Base-by-base conservation (phyloP, 23 tunicate species). In the Clavelina lepadiformis region DNA sequence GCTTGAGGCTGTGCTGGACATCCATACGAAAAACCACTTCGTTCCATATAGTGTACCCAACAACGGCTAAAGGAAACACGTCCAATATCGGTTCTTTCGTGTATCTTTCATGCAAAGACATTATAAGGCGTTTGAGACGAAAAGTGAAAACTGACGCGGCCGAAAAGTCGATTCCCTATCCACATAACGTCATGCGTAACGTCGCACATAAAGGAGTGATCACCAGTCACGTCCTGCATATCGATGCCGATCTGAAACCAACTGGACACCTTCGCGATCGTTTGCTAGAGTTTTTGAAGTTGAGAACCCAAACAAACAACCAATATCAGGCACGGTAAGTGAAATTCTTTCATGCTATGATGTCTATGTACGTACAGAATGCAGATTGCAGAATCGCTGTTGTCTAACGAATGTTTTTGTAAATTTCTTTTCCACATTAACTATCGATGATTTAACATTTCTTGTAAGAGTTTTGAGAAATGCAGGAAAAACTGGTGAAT, bases 141-240 rank as follows among this genome's bases (percentile, higher is more conserved):
- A 33, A 36, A 3, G 67, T 77, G 61, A 36, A 73, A 2, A 4
- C 11, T 7, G 38, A 58, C 18, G 20, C 23, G 30, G 45, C 7
- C 33, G 61, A 51, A 1, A 31, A 27, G 3, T 36, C 51, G 7
- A 4, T 46, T 13, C 31, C 35, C 21, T 91, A 91, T 27, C 98
- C 98, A 3, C 98, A 83, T 73, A 91, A 83, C 67, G 60, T 83
- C 45, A 64, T 91, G 84, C 72, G 98, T n/a, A 91, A 91, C 69
- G 78, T 74, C 0, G 98, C 92, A 4, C 65, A 73, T 0, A 51
- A 72, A 21, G 92, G 92, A 23, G 86, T 51, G 18, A 24, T 83
- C 35, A 91, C 92, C 35, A 30, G 73, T 22, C 67, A 33, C 68
- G 81, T 77, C 20, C 54, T 91, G 31, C 61, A 75, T 33, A 58